phyloP scores from a whole-genome alignment of 2,113 vertebrate genomes.

The Natator depressus region DNA sequence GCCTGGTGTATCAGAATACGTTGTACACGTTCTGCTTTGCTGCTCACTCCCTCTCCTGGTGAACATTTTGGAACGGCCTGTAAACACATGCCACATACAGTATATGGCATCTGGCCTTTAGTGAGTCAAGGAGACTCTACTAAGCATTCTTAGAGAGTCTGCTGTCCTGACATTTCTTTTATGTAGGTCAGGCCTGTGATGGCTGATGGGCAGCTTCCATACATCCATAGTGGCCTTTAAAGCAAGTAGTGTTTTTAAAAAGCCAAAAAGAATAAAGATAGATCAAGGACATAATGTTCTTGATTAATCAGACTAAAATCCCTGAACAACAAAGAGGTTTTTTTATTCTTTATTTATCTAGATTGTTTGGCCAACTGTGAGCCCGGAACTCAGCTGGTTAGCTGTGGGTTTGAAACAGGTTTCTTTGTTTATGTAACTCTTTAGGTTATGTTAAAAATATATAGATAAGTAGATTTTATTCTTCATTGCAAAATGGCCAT shows the following conservation, averaged over 20 bases:
- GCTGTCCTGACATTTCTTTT: slow-evolving; percentile 63
- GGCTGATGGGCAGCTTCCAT: slow-evolving; percentile 37
- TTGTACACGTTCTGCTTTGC: neutral
- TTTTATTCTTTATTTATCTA: slow-evolving; percentile 80
- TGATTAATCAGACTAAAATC: slow-evolving; percentile 76
- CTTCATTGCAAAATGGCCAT: neutral
- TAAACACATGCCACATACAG: neutral
- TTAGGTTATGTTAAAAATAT: neutral
- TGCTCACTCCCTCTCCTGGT: accelerated
- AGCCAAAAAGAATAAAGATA: slow-evolving; percentile 58
- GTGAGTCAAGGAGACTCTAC: neutral
- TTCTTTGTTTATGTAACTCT: slow-evolving; percentile 35
- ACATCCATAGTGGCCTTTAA: slow-evolving; percentile 43
- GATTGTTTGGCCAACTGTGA: slow-evolving; percentile 81
- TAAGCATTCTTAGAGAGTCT: neutral
- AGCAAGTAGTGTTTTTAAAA: slow-evolving; percentile 15
- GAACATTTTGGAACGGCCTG: slow-evolving; percentile 18
- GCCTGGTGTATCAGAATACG: neutral
- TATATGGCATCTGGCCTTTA: neutral
- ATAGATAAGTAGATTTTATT: slow-evolving; percentile 1
- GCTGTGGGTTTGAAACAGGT: slow-evolving; percentile 33
- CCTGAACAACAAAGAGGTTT: slow-evolving; percentile 62
- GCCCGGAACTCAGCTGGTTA: slow-evolving; percentile 74
- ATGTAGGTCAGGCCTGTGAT: slow-evolving; percentile 23
- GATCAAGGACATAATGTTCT: slow-evolving; percentile 78